These are phyloP conservation scores for Leptopilina myrica DNA, from an alignment of 2,888 invertebrate species.

Conservation along the genomic window DNA sequence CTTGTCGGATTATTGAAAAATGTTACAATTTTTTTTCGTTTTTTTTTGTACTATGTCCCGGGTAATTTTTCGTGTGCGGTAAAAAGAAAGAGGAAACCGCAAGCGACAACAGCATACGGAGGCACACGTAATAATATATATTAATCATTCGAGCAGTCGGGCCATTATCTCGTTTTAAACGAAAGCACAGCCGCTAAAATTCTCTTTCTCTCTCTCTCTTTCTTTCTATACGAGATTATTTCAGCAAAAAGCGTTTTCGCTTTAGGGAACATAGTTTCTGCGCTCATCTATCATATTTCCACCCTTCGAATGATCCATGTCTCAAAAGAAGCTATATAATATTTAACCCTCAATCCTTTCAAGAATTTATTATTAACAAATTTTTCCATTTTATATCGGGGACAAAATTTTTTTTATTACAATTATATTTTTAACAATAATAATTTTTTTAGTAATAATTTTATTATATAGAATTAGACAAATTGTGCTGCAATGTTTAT, in stretches of 20 bases:
- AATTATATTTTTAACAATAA: too few species aligned
- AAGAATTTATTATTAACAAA: neutral
- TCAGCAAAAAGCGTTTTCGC: slow-evolving; percentile 64
- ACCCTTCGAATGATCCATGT: slow-evolving; percentile 14
- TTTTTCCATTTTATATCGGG: too few species aligned
- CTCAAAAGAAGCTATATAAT: too few species aligned
- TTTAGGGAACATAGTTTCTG: slow-evolving; percentile 57
- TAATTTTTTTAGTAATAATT: too few species aligned
- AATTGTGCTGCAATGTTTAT: too few species aligned
- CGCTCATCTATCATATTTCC: slow-evolving; percentile 63
- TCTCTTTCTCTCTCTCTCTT: slow-evolving; percentile 56
- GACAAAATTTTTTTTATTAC: too few species aligned
- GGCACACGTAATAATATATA: slow-evolving; percentile 29
- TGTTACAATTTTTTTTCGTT: neutral
- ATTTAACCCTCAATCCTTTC: neutral
- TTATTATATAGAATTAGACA: too few species aligned
- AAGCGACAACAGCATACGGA: slow-evolving; percentile 25
- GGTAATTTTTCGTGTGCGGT: neutral
- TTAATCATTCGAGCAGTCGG: slow-evolving; percentile 43
- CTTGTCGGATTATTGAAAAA: slow-evolving; percentile 6
- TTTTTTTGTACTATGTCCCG: neutral
- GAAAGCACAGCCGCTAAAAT: slow-evolving; percentile 59
- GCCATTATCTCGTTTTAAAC: slow-evolving; percentile 63
- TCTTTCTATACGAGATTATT: slow-evolving; percentile 63
- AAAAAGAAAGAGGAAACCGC: neutral